Evolutionary conservation across 1,140 invertebrate genomes (phyloP).

Genomic region (Nymphalis io): DNA sequence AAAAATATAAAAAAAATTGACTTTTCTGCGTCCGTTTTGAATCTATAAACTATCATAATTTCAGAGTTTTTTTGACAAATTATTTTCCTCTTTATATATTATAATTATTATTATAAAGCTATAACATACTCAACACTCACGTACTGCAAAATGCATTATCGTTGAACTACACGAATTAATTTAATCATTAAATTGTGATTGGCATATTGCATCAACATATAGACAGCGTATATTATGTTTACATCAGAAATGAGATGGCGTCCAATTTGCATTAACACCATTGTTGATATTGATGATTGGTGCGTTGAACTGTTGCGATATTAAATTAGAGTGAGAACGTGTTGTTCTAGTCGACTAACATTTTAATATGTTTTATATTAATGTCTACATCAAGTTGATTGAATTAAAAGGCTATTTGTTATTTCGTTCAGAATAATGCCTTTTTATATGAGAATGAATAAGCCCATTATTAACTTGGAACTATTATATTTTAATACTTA

Average conservation of each 20-base stretch:
- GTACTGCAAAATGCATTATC: neutral
- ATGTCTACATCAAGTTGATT: neutral
- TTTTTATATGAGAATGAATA: too few relatives aligned
- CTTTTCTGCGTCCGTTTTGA: too few relatives aligned
- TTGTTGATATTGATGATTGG: slow-evolving; percentile 27
- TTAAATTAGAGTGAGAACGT: neutral
- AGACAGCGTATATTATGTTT: slow-evolving; percentile 5
- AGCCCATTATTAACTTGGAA: too few relatives aligned
- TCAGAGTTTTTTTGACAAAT: too few relatives aligned
- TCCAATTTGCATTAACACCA: slow-evolving; percentile 24
- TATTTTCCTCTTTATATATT: too few relatives aligned
- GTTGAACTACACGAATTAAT: neutral
- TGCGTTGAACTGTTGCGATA: slow-evolving; percentile 3
- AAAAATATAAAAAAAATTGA: too few relatives aligned
- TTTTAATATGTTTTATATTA: neutral
- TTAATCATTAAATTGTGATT: slow-evolving; percentile 1
- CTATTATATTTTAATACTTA: too few relatives aligned
- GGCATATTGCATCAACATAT: neutral
- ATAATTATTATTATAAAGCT: too few relatives aligned
- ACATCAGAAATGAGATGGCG: slow-evolving; percentile 19
- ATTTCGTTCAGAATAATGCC: too few relatives aligned
- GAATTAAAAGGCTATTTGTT: too few relatives aligned
- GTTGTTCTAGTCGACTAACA: neutral
- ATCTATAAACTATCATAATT: too few relatives aligned
- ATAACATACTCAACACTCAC: neutral